Percentiles rank a stretch among this genome's conserved stretches.
These are phyloP conservation scores for Luffia ferchaultella DNA, from an alignment of 2,888 invertebrate species.

Conservation along the genomic window DNA sequence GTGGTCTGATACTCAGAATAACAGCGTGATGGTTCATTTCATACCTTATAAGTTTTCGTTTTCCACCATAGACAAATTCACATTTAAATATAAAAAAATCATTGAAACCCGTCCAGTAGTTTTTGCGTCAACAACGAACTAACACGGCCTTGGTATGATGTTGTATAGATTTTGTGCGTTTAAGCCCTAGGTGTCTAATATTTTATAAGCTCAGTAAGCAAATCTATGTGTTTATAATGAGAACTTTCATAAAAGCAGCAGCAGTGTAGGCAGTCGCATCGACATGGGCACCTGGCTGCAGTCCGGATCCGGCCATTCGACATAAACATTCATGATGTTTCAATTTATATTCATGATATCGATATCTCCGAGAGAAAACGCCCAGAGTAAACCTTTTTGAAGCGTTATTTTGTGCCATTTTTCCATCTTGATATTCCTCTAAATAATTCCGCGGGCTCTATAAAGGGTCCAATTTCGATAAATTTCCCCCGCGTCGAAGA, in stretches of 20 bases:
- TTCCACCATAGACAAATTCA: too few relatives aligned
- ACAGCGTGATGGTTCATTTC: too few relatives aligned
- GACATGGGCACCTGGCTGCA: neutral
- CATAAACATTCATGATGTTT: conserved; percentile 62
- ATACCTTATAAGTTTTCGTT: too few relatives aligned
- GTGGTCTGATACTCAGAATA: too few relatives aligned
- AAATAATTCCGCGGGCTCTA: neutral
- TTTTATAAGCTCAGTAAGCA: too few relatives aligned
- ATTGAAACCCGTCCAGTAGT: too few relatives aligned
- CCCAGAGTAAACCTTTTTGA: neutral
- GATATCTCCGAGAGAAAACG: conserved; percentile 38
- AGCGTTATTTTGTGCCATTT: neutral
- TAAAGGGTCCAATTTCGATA: neutral
- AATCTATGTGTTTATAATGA: neutral
- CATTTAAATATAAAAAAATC: too few relatives aligned
- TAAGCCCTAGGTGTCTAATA: too few relatives aligned
- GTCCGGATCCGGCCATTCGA: conserved; percentile 33
- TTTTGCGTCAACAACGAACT: too few relatives aligned
- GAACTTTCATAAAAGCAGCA: neutral
- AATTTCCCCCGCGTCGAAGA: neutral
- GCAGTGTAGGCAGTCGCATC: neutral
- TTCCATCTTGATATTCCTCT: neutral
- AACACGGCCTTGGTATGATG: too few relatives aligned
- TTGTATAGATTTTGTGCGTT: too few relatives aligned
- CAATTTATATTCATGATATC: conserved; percentile 65